A percentile compares a stretch with the other conserved stretches of the same genome.
Evolutionary conservation across 2,113 vertebrate species (phyloP).

Genomic region (Blennius ocellaris): DNA sequence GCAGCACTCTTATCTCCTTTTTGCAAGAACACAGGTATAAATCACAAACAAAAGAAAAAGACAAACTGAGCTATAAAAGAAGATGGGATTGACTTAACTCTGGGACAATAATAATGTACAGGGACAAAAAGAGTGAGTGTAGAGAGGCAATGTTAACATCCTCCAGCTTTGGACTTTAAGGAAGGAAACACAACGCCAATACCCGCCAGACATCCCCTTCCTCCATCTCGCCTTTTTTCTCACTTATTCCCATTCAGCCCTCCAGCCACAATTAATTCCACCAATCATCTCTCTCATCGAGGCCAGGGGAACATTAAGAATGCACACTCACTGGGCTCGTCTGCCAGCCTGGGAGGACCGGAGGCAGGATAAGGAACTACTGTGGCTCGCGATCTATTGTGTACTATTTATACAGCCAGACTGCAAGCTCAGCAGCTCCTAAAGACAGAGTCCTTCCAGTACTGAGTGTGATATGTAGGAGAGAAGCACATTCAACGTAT

Average conservation of each 20-base stretch:
- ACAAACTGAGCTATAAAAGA: conserved; percentile 65
- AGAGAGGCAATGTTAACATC: conserved; percentile 45
- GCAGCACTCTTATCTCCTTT: conserved; percentile 52
- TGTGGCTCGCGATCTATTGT: conserved; percentile 34
- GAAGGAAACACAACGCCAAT: conserved; percentile 55
- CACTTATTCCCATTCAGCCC: conserved; percentile 71
- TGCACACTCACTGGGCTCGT: conserved; percentile 75
- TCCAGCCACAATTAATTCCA: conserved; percentile 84
- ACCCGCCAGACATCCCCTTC: conserved; percentile 41
- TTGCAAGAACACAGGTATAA: conserved; percentile 57
- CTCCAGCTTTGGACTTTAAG: conserved; percentile 37
- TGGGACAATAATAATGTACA: conserved; percentile 51
- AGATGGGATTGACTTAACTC: conserved; percentile 45
- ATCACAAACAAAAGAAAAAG: conserved; percentile 40
- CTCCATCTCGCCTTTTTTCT: conserved; percentile 22
- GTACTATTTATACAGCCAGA: conserved; percentile 59
- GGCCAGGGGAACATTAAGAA: conserved; percentile 78
- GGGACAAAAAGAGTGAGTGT: conserved; percentile 37
- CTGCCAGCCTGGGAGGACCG: conserved; percentile 50
- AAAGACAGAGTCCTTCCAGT: conserved; percentile 20
- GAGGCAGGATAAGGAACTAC: conserved; percentile 55
- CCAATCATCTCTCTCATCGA: conserved; percentile 75
- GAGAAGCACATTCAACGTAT: not conserved
- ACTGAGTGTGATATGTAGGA: conserved; percentile 17
- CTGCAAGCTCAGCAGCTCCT: conserved; percentile 60